Evolutionary conservation across 2,888 invertebrate species (phyloP).

Genomic region (Helleia helle): DNA sequence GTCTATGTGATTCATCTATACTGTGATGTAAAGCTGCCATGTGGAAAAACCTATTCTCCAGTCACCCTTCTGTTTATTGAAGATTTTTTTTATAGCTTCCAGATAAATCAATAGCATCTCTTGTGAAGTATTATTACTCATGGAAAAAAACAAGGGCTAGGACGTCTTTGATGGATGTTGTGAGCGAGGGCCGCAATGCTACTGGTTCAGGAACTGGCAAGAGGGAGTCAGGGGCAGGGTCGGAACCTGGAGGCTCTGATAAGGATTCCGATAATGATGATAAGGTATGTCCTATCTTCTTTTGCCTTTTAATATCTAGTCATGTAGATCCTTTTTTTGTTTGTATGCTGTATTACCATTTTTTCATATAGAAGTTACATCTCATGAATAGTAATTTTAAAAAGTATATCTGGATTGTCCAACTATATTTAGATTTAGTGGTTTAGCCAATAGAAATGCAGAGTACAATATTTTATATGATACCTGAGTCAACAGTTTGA

Average conservation of each 20-base stretch:
- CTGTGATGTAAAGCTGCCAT: too few relatives aligned
- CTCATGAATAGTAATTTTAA: slow-evolving; percentile 12
- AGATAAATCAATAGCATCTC: slow-evolving; percentile 95
- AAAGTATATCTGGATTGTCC: slow-evolving; percentile 67
- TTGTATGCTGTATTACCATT: slow-evolving; percentile 22
- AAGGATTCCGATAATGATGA: slow-evolving; percentile 92
- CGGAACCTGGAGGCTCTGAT: slow-evolving; percentile 86
- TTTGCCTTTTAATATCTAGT: slow-evolving; percentile 15
- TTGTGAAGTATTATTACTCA: slow-evolving; percentile 98
- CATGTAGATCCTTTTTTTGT: slow-evolving; percentile 20
- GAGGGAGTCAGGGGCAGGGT: slow-evolving; percentile 83
- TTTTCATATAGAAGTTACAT: slow-evolving; percentile 29
- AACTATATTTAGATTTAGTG: slow-evolving; percentile 31
- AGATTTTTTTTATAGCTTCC: slow-evolving; percentile 79
- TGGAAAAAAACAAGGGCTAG: slow-evolving; percentile 97
- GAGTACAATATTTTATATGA: slow-evolving; percentile 34
- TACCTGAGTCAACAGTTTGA: neutral
- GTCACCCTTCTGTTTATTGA: too few relatives aligned
- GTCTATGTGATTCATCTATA: too few relatives aligned
- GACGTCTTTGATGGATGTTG: slow-evolving; percentile 92
- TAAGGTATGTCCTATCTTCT: slow-evolving; percentile 78
- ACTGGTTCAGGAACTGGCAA: slow-evolving; percentile 77
- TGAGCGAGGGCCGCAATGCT: slow-evolving; percentile 84
- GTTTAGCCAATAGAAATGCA: slow-evolving; percentile 53
- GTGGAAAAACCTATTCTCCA: too few relatives aligned